Evolutionary conservation across 2,797 vertebrate genomes (phyloP).

Genomic region (Halcyon badia): DNA sequence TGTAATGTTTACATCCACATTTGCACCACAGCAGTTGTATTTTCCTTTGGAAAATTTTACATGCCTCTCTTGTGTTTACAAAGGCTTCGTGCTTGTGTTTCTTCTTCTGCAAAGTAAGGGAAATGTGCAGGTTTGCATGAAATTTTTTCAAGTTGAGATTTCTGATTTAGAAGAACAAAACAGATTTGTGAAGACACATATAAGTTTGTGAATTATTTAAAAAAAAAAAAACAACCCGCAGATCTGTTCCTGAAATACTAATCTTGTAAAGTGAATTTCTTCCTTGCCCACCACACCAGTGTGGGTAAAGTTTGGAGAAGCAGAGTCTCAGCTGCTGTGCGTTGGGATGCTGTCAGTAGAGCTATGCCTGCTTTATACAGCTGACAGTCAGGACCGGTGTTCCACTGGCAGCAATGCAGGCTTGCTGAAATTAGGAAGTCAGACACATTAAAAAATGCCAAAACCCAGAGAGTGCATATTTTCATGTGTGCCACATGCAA

Average conservation of each 20-base stretch:
- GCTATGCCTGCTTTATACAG: not conserved
- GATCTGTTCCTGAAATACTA: not conserved
- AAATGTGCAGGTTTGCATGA: not conserved
- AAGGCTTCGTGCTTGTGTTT: not conserved
- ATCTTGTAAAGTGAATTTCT: not conserved
- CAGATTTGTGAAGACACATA: not conserved
- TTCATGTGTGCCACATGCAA: not conserved
- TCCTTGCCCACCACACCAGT: fast-evolving
- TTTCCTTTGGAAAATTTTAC: not conserved
- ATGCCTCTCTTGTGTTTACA: not conserved
- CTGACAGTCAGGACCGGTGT: not conserved
- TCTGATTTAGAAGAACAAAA: not conserved
- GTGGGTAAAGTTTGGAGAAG: not conserved
- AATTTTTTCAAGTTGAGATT: not conserved
- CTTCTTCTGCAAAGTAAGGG: not conserved
- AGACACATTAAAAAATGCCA: not conserved
- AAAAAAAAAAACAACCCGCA: not conserved
- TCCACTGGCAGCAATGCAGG: not conserved
- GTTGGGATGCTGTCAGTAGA: not conserved
- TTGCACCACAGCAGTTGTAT: not conserved
- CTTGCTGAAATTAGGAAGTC: not conserved
- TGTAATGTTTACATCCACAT: not conserved
- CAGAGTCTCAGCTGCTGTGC: not conserved
- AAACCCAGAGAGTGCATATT: not conserved
- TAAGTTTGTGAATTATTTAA: not conserved